Evolutionary conservation across 1,140 invertebrate genomes (phyloP).

Genomic region (Ctenoplectra terminalis): DNA sequence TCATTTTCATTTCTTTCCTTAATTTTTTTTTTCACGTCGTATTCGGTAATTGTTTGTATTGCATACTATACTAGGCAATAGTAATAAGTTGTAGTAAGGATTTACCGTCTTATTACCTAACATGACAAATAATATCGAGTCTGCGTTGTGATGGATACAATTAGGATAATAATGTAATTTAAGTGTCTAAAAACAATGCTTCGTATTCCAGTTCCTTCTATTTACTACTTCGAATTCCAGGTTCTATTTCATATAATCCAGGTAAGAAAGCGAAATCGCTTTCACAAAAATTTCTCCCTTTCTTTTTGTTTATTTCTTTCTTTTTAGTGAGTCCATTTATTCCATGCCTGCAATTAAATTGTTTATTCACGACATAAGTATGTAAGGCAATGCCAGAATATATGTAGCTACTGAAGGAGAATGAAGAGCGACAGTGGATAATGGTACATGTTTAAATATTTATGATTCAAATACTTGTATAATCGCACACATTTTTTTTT

Average conservation of each 20-base stretch:
- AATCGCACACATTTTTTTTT: not conserved
- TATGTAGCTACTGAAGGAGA: not conserved
- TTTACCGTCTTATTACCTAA: slow-evolving; percentile 80
- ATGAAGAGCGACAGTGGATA: not conserved
- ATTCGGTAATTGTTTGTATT: slow-evolving; percentile 66
- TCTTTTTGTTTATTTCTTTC: slow-evolving; percentile 11
- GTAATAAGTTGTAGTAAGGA: slow-evolving; percentile 80
- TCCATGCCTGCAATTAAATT: slow-evolving; percentile 76
- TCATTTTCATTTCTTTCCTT: not conserved
- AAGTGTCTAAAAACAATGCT: slow-evolving; percentile 76
- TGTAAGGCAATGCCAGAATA: not conserved
- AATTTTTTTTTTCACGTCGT: slow-evolving; percentile 4
- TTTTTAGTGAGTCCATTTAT: slow-evolving; percentile 78
- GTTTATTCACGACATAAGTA: not conserved
- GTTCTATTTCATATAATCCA: slow-evolving; percentile 68
- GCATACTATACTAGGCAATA: slow-evolving; percentile 80
- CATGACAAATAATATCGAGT: slow-evolving; percentile 81
- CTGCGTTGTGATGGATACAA: slow-evolving; percentile 75
- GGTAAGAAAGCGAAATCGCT: slow-evolving; percentile 49
- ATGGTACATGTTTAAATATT: not conserved
- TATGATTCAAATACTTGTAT: not conserved
- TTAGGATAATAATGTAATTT: slow-evolving; percentile 76
- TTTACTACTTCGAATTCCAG: slow-evolving; percentile 74
- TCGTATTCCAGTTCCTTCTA: slow-evolving; percentile 72
- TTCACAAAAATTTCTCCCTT: slow-evolving; percentile 56